Percentiles rank a stretch among this genome's conserved stretches.
Conservation (phyloP, 2,888 invertebrate species). For the Thelaira solivaga region DNA sequence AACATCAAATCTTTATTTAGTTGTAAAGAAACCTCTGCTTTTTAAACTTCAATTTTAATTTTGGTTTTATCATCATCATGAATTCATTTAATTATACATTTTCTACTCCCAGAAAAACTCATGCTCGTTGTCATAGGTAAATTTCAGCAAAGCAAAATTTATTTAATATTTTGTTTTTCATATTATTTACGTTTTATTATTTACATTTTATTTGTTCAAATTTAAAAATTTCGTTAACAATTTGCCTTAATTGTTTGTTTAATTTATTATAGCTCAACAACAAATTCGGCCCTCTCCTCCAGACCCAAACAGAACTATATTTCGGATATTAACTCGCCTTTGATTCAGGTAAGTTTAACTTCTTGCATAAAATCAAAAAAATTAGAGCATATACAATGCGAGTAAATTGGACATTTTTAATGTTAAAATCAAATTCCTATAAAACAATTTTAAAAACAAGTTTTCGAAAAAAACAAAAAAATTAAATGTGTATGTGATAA, state of each 20-base stretch:
- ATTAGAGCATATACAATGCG: too few species aligned
- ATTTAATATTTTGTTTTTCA: background rate
- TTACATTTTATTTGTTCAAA: background rate
- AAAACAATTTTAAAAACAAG: too few species aligned
- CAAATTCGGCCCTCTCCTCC: slow-evolving; percentile 77
- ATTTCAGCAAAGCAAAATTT: slow-evolving; percentile 4
- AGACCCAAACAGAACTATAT: slow-evolving; percentile 79
- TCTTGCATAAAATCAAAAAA: background rate
- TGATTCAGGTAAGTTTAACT: slow-evolving; percentile 80
- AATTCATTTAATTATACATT: slow-evolving; percentile 65
- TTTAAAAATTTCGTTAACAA: slow-evolving; percentile 7
- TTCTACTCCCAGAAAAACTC: slow-evolving; percentile 62
- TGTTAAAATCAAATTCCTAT: too few species aligned
- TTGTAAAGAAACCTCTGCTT: slow-evolving; percentile 12
- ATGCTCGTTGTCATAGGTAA: slow-evolving; percentile 54
- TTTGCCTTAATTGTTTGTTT: slow-evolving; percentile 13
- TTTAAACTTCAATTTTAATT: slow-evolving; percentile 7
- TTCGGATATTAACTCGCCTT: slow-evolving; percentile 93
- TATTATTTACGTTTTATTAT: slow-evolving; percentile 31
- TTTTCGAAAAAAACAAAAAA: too few species aligned
- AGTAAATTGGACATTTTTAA: too few species aligned
- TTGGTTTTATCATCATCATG: slow-evolving; percentile 31
- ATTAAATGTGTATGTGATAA: too few species aligned
- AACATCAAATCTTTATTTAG: slow-evolving; percentile 6
- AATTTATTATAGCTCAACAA: slow-evolving; percentile 73